Base-by-base conservation (phyloP, 2,113 vertebrate species). In the Ovis canadensis region DNA sequence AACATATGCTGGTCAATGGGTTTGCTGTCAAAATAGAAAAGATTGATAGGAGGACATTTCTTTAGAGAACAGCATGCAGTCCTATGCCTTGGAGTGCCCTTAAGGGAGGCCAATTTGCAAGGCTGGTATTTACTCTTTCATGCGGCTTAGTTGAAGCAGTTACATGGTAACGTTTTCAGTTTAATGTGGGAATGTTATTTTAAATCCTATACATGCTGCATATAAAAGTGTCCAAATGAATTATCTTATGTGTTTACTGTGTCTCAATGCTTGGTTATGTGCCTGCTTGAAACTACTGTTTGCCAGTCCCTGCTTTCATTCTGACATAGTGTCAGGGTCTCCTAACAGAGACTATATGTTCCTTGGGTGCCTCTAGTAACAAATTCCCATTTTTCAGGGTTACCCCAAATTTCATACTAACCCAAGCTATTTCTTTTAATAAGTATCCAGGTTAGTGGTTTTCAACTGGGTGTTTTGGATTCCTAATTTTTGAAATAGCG, bases 1-100 rank as follows among this genome's bases (percentile, higher is more conserved):
- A 99, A 98, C 99, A 99, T 98, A 99, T 99, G 99, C 90, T 99
- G 98, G 99, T 99, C 27, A 99, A 99, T 96, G 99, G 99, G 85
- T 99, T 99, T 99, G 98, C 99, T 97, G 99, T 99, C 96, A 99
- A 99, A 98, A 98, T 98, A 2, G 95, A 99, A 45, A 96, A 99
- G 96, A 99, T 99, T 71, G 99, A 99, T 97, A 98, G 82, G 99
- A 99, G 48, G 99, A 99, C 4, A 98, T 99, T 81, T 98, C 98
- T 88, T 99, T 98, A 98, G 96, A 77, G 15, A 54, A 17, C 12
- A 86, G 94, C 85, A 81, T 16, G 40, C 60, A 40, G 2, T 91
- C 64, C 67, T 88, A 62, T 59, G 92, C 74, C 74, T 93, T 29
- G 86, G 50, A 62, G 77, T 95, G 89, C 97, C 96, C 83, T 50